Conservation (phyloP, 2,888 invertebrate genomes). For the Tetragonisca angustula region DNA sequence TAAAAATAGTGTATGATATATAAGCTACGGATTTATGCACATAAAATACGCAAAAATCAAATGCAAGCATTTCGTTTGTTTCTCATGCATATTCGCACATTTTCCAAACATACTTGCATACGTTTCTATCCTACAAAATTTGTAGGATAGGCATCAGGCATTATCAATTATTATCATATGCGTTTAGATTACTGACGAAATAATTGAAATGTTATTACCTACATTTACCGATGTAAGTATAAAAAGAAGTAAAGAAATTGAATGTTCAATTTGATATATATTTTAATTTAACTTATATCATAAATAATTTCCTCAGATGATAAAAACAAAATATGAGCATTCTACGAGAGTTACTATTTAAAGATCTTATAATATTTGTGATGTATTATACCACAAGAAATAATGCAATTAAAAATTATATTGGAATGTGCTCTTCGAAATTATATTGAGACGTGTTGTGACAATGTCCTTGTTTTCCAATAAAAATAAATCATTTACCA, state of each 20-base stretch:
- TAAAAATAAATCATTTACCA: neutral
- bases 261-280: neutral
- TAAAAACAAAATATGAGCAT: slow-evolving; percentile 57
- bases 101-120: neutral
- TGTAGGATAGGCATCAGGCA: slow-evolving; percentile 23
- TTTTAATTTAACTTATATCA: neutral
- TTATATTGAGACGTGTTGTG: neutral
- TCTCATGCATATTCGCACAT: neutral
- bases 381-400: neutral
- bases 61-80: slow-evolving; percentile 29
- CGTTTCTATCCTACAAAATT: slow-evolving; percentile 26
- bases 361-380: neutral
- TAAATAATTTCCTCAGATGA: slow-evolving; percentile 38
- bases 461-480: neutral
- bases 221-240: slow-evolving; percentile 64
- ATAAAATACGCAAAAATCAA: slow-evolving; percentile 34
- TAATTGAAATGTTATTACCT: slow-evolving; percentile 68
- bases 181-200: slow-evolving; percentile 66
- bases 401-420: neutral
- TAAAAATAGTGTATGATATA: neutral
- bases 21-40: slow-evolving; percentile 69
- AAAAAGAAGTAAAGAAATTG: too few relatives aligned
- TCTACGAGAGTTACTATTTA: slow-evolving; percentile 41
- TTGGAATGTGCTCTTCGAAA: neutral
- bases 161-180: slow-evolving; percentile 67